Evolutionary conservation across 2,888 invertebrate species (phyloP), one percentile per base, ranked within the genome.

Genomic region (Xestia rhomboidea): DNA sequence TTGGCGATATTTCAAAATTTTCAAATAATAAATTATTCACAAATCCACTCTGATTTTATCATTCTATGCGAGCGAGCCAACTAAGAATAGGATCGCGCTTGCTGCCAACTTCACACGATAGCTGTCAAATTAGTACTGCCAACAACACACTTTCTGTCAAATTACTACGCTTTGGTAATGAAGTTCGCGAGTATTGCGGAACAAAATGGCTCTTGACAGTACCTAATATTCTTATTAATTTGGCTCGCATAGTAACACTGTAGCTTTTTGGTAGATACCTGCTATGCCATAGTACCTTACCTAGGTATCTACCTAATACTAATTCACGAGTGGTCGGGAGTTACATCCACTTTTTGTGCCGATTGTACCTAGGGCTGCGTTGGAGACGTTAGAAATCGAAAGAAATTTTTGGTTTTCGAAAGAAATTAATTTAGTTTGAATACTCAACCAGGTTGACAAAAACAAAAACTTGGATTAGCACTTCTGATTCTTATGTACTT

Each of bases 381-480:
- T n/a, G 44, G 5, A 49, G 6, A 24, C 21, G 3, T 64, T 54
- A 57, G 1, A 10, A 69, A 73, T 54, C 64, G 49, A 30, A 21
- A 24, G 11, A n/a, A n/a, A n/a, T n/a, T n/a, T n/a, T n/a, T n/a
- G 34, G 18, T 11, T 41, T 18, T 49, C 30, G 4, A 51, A 62
- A 69, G 6, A 11, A 18, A 69, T 13, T 34, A 70, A 15, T 34
- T 18, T 24, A 30, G 27, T 13, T 34, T 41, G 4, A 27, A 68
- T 34, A 68, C 51, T 41, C 38, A 82, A 76, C 18, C 27, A 38
- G 24, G 38, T 68, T 41, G 54, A 54, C 21, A 34, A 63, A 13
- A 44, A 64, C 27, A 83, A 67, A 77, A 81, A 24, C 70, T 63
- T 41, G 34, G 57, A 27, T 13, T 60, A 78, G 68, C 68, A 84